Evolutionary conservation across 1,140 invertebrate species (phyloP), one percentile per base, ranked within the genome.

Genomic region (Meteorus sp.): DNA sequence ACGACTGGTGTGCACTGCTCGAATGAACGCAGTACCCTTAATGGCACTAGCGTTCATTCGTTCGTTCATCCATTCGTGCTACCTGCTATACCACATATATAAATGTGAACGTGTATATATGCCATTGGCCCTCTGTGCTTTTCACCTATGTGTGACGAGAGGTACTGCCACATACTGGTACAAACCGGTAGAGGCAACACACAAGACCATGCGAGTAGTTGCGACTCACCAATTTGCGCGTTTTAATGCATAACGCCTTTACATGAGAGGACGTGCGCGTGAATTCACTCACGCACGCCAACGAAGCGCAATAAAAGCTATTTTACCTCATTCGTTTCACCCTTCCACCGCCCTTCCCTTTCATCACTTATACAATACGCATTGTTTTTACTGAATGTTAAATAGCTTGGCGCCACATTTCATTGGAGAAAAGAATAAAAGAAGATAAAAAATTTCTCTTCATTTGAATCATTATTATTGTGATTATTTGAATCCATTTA

Each of bases 361-460:
- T 11, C 1, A 5, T 27, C n/a, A n/a, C n/a, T n/a, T n/a, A n/a
- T n/a, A n/a, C n/a, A n/a, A 3, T n/a, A 47, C 20, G 5, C 44
- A 47, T 47, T 47, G 20, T 47, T 47, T 47, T 15, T 8, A n/a
- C 22, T 25, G 27, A 47, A 47, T 25, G 22, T 25, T 47, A 47
- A 47, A 47, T 47, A 25, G 22, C 44, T 44, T 44, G 2, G 19
- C 15, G n/a, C 13, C 39, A 20, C 19, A 9, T 7, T 19, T 9
- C 6, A 1, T 20, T 44, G 35, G 35, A 2, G n/a, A n/a, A n/a
- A 5, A 3, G 8, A 11, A 5, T 5, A 39, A 39, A 13, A 39
- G 35, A 5, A 33, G n/a, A 33, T 33, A 33, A 33, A 5, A 15
- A 44, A 19, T 44, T 11, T 44, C 41, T 20, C 15, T 29, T 9